phyloP scores from a whole-genome alignment of 2,888 invertebrate genomes.

The Pachydiplax longipennis region DNA sequence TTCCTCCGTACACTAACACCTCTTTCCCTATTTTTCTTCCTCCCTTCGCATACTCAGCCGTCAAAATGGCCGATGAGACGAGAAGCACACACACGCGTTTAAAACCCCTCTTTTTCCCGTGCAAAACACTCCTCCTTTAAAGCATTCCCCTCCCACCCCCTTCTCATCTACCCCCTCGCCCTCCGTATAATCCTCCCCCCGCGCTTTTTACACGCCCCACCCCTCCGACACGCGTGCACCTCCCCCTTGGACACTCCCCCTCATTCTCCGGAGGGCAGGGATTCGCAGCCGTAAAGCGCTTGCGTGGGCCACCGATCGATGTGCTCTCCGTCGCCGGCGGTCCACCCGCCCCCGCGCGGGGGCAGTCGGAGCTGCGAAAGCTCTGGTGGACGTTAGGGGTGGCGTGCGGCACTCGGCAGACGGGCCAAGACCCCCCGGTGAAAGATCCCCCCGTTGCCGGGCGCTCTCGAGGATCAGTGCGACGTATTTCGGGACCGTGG shows the following conservation, averaged over 20 bases:
- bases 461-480: conserved; percentile 49
- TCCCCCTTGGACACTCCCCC: conserved; percentile 41
- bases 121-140: neutral
- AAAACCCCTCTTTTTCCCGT: neutral
- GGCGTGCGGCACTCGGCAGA: conserved; percentile 56
- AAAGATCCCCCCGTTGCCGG: neutral
- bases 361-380: conserved; percentile 57
- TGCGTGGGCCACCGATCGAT: neutral
- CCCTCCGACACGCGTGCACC: neutral
- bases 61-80: conserved; percentile 25
- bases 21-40: neutral
- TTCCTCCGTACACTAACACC: neutral
- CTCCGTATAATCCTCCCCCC: neutral
- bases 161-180: conserved; percentile 5
- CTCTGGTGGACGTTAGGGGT: conserved; percentile 57
- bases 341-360: conserved; percentile 48
- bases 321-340: neutral
- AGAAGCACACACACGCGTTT: neutral
- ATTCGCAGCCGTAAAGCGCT: neutral
- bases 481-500: conserved; percentile 57
- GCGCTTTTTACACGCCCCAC: neutral
- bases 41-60: neutral
- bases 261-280: neutral
- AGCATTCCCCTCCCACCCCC: neutral
- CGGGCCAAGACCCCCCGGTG: conserved; percentile 54